Evolutionary conservation across 2,113 vertebrate species (phyloP).

Genomic region (Pithys albifrons): DNA sequence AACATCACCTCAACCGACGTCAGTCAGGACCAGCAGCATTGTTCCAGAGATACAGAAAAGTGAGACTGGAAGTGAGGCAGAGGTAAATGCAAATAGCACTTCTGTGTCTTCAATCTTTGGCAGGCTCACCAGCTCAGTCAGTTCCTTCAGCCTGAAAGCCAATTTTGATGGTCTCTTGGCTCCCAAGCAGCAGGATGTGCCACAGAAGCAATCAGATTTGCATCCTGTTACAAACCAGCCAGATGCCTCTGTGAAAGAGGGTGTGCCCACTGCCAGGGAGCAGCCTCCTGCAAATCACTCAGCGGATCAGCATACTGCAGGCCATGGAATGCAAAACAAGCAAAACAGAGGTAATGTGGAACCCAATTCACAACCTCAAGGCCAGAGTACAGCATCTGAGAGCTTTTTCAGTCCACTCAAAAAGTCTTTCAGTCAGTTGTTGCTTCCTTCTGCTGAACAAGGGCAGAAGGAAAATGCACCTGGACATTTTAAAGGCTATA

Average conservation of each 20-base stretch:
- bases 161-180: constrained; percentile 37
- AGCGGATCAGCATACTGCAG: neutral
- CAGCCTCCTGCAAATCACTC: neutral
- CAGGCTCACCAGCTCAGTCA: constrained; percentile 49
- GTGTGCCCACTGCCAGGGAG: fast-evolving
- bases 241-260: neutral
- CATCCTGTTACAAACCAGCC: neutral
- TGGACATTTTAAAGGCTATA: constrained; percentile 57
- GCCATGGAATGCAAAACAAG: neutral
- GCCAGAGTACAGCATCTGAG: constrained; percentile 24
- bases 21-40: neutral
- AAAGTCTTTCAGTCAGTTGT: constrained; percentile 86
- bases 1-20: neutral
- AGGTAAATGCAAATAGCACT: neutral
- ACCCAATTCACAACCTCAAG: neutral
- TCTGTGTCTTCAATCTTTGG: constrained; percentile 43
- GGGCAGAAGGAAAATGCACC: constrained; percentile 54
- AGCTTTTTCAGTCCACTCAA: constrained; percentile 85
- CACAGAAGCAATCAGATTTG: constrained; percentile 24
- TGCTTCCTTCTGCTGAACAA: constrained; percentile 70
- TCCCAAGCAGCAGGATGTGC: constrained; percentile 23
- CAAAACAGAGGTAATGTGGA: neutral
- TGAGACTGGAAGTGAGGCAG: neutral
- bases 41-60: neutral
- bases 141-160: constrained; percentile 56